Evolutionary conservation across 2,113 vertebrate species (phyloP).

Genomic region (Pluvialis apricaria): DNA sequence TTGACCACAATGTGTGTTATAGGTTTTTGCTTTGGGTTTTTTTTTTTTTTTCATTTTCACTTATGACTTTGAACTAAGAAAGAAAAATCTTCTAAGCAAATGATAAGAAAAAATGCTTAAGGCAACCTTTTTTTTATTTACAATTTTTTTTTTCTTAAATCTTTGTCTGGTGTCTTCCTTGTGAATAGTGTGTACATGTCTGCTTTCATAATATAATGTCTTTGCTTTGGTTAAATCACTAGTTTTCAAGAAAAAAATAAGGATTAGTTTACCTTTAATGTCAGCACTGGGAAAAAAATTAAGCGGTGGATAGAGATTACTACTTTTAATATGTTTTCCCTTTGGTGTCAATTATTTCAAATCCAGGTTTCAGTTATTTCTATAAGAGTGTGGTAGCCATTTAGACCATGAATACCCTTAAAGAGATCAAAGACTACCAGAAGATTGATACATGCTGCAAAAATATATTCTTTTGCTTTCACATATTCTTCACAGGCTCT

Average conservation of each 20-base stretch:
- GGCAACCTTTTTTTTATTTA: not conserved
- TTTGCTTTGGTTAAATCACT: constrained; percentile 20
- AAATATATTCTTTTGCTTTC: constrained; percentile 59
- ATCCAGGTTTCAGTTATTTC: constrained; percentile 67
- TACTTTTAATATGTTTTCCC: constrained; percentile 70
- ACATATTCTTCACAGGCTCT: constrained; percentile 37
- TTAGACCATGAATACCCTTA: constrained; percentile 66
- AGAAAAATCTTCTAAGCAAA: constrained; percentile 8
- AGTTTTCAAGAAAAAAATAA: constrained; percentile 41
- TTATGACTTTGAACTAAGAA: constrained; percentile 1
- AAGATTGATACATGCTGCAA: constrained; percentile 63
- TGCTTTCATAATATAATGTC: not conserved
- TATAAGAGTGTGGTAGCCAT: constrained; percentile 65
- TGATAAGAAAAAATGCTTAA: not conserved
- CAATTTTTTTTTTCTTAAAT: not conserved
- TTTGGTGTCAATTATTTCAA: constrained; percentile 77
- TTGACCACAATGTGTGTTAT: not conserved
- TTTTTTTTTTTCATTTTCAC: not conserved
- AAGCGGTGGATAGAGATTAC: constrained; percentile 47
- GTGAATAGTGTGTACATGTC: not conserved
- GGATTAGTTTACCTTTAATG: constrained; percentile 56
- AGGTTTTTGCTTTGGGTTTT: not conserved
- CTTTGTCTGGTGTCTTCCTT: not conserved
- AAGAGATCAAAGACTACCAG: constrained; percentile 69
- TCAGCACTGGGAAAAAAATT: constrained; percentile 26